A percentile compares a stretch with the other conserved stretches of the same genome.
Conservation (phyloP, 2,888 invertebrate species). For the Leistus spinibarbis region DNA sequence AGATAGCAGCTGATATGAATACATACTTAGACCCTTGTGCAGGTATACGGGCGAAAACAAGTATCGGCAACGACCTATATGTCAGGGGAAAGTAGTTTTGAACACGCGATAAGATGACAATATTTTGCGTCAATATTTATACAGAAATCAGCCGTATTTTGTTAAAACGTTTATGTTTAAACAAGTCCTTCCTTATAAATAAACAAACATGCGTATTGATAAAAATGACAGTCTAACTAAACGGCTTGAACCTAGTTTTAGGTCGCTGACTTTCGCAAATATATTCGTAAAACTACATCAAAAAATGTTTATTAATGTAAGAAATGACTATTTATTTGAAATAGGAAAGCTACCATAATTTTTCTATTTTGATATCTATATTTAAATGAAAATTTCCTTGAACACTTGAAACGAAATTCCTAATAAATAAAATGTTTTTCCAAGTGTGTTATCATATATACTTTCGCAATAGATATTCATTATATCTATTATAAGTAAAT, state of each 20-base stretch:
- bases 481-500: not conserved
- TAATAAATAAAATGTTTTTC: not conserved
- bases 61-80: constrained; percentile 21
- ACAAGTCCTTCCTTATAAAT: constrained; percentile 29
- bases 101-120: not conserved
- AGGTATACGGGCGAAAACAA: constrained; percentile 32
- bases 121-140: constrained; percentile 14
- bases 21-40: constrained; percentile 45
- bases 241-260: constrained; percentile 7
- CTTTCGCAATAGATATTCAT: not conserved
- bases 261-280: constrained; percentile 18
- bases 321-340: not conserved
- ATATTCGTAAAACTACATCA: not conserved
- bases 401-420: not conserved
- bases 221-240: constrained; percentile 11
- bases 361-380: not conserved
- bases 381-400: not conserved
- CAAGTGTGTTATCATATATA: not conserved
- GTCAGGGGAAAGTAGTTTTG: constrained; percentile 21
- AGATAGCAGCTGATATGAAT: constrained; percentile 51
- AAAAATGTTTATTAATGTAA: not conserved
- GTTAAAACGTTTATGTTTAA: constrained; percentile 12
- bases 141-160: constrained; percentile 29
- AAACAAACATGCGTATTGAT: constrained; percentile 19
- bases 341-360: not conserved